Base-by-base conservation (phyloP, 92 coral and sea anemone genomes). In the Virgularia gustaviana region DNA sequence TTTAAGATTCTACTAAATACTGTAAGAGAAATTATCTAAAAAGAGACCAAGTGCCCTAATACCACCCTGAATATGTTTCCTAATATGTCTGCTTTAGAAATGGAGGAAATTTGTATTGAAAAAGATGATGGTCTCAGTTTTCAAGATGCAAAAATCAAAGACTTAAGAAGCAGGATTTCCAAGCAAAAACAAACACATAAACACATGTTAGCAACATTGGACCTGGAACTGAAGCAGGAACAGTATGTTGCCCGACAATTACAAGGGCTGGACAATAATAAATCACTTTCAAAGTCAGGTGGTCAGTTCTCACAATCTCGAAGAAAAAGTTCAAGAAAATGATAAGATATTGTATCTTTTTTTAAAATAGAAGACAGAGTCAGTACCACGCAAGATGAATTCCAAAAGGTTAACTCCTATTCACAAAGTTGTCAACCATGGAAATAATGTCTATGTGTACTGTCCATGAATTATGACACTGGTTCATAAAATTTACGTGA, bases 81-180 rank as follows among this genome's bases (percentile, higher is more conserved):
- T n/a, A n/a, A n/a, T n/a, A n/a, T n/a, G n/a, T n/a, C n/a, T n/a
- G n/a, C 44, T 75, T 13, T 61, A 92, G 98, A 90, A 80, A 89
- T 92, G 98, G 98, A 86, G 64, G 89, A 82, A 54, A 79, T 92
- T 33, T 92, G 96, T 68, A 78, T 79, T 32, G 90, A 89, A 51
- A 95, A 92, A 54, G 98, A 92, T 66, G 98, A 86, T 75, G 63
- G 90, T 18, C 80, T 92, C 32, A 92, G 78, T 47, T 83, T 91
- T 23, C 90, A 92, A 83, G 98, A 92, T 82, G 89, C 96, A 19
- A 89, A 83, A 83, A 92, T 92, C 68, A 89, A 92, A 74, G 98
- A 92, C 67, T 71, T 92, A 31, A 86, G 88, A 61, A 45, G 43
- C 35, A 84, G 94, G 25, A 87, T 92, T 22, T 77, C 88, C 16